These are phyloP conservation scores for Brachypteracias leptosomus DNA, from an alignment of 2,113 vertebrate species.

Conservation along the genomic window DNA sequence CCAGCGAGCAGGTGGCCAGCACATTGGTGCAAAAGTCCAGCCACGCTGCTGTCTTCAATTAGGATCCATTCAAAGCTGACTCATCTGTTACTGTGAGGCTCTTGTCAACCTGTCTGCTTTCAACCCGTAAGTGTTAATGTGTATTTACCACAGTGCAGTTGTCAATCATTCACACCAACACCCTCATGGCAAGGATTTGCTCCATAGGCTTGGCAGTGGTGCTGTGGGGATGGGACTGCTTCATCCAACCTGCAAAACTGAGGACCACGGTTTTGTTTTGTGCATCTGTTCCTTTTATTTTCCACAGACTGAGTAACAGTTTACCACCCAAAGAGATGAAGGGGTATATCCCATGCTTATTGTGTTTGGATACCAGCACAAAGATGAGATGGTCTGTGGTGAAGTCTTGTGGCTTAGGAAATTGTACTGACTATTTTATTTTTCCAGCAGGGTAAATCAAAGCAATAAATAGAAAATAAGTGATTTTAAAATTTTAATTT, in stretches of 20 bases:
- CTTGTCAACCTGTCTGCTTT: constrained; percentile 50
- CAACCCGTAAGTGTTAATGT: background rate
- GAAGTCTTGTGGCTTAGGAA: constrained; percentile 68
- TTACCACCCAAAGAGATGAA: constrained; percentile 79
- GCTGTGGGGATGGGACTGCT: background rate
- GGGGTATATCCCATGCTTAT: constrained; percentile 2
- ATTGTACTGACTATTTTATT: constrained; percentile 57
- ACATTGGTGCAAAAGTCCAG: constrained; percentile 57
- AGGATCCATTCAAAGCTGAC: constrained; percentile 5
- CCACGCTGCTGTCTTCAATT: constrained; percentile 37
- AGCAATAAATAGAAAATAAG: constrained; percentile 56
- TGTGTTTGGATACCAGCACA: constrained; percentile 56
- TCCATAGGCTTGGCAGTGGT: background rate
- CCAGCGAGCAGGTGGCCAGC: constrained; percentile 55
- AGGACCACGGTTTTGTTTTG: background rate
- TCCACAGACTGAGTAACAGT: constrained; percentile 27
- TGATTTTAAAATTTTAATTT: background rate
- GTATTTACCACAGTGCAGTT: background rate
- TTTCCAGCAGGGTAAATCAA: constrained; percentile 58
- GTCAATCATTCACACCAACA: background rate
- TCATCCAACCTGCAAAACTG: constrained; percentile 36
- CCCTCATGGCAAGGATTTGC: background rate
- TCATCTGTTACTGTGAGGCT: constrained; percentile 20
- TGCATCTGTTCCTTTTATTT: constrained; percentile 69
- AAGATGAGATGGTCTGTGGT: constrained; percentile 61